Percentiles rank a stretch among this genome's conserved stretches.
Evolutionary conservation across 2,797 vertebrate species (phyloP).

Genomic region (Sparus aurata): DNA sequence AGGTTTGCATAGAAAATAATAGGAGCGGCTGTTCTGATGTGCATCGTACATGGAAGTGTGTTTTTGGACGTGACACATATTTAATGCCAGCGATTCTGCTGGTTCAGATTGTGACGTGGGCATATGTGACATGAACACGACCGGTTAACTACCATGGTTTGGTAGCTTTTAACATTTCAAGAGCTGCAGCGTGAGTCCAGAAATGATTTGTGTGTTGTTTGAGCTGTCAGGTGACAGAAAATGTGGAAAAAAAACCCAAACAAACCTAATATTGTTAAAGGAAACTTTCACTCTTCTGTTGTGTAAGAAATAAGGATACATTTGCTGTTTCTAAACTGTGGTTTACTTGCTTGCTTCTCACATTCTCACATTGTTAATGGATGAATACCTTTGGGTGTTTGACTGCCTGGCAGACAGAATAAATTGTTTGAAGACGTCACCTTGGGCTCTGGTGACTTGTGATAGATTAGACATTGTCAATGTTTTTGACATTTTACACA

Average conservation of each 20-base stretch:
- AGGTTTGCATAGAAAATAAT: conserved; percentile 23
- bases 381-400: neutral
- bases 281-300: too few species aligned
- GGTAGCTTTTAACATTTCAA: neutral
- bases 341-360: neutral
- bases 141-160: neutral
- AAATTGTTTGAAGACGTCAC: neutral
- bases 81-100: neutral
- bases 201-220: conserved; percentile 7
- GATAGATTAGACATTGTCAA: neutral
- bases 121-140: conserved; percentile 1
- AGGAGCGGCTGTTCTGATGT: conserved; percentile 13
- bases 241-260: neutral
- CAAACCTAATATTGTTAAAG: neutral
- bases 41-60: neutral
- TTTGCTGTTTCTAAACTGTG: neutral
- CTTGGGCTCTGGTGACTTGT: neutral
- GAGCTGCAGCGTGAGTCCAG: neutral
- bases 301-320: neutral
- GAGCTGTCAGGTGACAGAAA: neutral
- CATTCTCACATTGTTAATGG: conserved; percentile 5
- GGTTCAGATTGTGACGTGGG: conserved; percentile 6
- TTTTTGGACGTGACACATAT: conserved; percentile 5
- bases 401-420: neutral
- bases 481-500: neutral